Percentiles rank a stretch among this genome's conserved stretches.
These are phyloP conservation scores for Triplophysa siluroides DNA, from an alignment of 2,113 vertebrate species.

Conservation along the genomic window DNA sequence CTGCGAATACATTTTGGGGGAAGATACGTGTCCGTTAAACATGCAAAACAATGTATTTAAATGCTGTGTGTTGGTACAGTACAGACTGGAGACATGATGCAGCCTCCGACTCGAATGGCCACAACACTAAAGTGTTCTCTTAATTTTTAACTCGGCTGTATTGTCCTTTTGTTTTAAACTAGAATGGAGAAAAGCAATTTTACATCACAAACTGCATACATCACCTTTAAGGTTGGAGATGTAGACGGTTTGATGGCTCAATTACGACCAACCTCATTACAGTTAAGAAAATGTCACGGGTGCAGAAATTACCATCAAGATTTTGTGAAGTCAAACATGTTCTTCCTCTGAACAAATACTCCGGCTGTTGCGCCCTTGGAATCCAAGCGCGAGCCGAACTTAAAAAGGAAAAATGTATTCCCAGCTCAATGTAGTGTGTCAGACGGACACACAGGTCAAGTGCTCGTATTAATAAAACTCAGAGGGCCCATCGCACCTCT, in stretches of 20 bases:
- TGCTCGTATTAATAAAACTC: constrained; percentile 58
- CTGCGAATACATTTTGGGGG: constrained; percentile 1
- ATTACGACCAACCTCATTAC: constrained; percentile 28
- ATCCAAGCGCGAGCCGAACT: constrained; percentile 3
- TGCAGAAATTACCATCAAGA: constrained; percentile 25
- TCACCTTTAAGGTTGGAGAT: background rate
- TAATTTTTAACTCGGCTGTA: too few species aligned
- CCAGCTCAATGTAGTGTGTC: constrained; percentile 21
- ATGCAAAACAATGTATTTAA: background rate
- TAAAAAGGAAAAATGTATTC: constrained; percentile 38
- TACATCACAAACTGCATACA: too few species aligned
- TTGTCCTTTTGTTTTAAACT: too few species aligned
- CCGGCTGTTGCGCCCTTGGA: constrained; percentile 4
- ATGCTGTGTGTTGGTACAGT: background rate
- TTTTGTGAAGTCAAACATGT: constrained; percentile 33
- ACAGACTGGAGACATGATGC: too few species aligned
- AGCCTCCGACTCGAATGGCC: too few species aligned
- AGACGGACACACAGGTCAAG: constrained; percentile 50
- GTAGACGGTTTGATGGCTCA: constrained; percentile 19
- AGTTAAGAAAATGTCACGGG: constrained; percentile 26
- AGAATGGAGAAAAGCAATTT: too few species aligned
- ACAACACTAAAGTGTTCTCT: too few species aligned
- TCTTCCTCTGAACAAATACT: constrained; percentile 27
- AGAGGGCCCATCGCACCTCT: constrained; percentile 37
- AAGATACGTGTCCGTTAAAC: background rate